These are phyloP conservation scores for Pholis gunnellus DNA, from an alignment of 2,113 vertebrate species.

Conservation along the genomic window DNA sequence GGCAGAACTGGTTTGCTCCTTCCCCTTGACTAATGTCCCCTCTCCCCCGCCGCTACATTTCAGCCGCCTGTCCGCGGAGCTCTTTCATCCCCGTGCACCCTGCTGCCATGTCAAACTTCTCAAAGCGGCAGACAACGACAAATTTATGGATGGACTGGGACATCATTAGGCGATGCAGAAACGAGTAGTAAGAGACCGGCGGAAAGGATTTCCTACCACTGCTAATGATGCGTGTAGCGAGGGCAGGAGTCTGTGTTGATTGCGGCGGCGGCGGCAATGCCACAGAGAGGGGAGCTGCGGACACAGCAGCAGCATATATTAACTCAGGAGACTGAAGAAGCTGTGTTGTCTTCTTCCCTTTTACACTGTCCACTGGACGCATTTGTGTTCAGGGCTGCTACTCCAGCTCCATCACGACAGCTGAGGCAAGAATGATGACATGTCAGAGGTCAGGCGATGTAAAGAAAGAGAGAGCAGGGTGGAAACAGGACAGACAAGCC, in stretches of 20 bases:
- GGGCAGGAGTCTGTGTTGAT: conserved; percentile 60
- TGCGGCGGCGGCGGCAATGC: conserved; percentile 42
- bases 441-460: conserved; percentile 56
- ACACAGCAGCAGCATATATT: conserved; percentile 57
- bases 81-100: conserved; percentile 68
- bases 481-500: neutral
- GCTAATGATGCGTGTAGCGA: conserved; percentile 74
- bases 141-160: conserved; percentile 79
- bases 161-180: conserved; percentile 74
- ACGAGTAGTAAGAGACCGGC: conserved; percentile 48
- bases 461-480: conserved; percentile 14
- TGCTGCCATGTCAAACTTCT: conserved; percentile 73
- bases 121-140: conserved; percentile 67
- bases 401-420: conserved; percentile 7
- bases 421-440: conserved; percentile 39
- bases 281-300: conserved; percentile 52
- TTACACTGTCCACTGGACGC: conserved; percentile 1
- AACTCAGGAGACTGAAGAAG: conserved; percentile 53
- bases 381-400: conserved; percentile 3
- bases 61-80: conserved; percentile 53
- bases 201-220: conserved; percentile 58
- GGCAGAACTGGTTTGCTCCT: conserved; percentile 53
- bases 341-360: conserved; percentile 37
- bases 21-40: conserved; percentile 53
- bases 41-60: conserved; percentile 50